phyloP scores from a whole-genome alignment of 2,888 invertebrate species.

The Caenorhabditis japonica region DNA sequence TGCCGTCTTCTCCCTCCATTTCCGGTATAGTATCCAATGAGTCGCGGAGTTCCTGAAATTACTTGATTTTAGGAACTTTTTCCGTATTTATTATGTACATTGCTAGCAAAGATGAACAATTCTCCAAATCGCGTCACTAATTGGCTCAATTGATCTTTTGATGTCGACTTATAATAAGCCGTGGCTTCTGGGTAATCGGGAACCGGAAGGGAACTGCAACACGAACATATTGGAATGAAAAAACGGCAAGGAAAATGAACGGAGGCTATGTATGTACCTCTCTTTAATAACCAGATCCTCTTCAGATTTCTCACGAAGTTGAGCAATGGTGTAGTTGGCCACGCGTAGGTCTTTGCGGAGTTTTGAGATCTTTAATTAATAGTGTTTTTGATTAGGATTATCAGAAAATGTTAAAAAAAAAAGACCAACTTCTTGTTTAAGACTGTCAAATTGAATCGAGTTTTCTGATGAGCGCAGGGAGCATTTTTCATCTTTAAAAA shows the following conservation, averaged over 20 bases:
- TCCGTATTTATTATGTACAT: conserved; percentile 11
- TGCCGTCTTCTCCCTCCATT: conserved; percentile 87
- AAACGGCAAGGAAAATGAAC: too few species aligned
- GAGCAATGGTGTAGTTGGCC: conserved; percentile 49
- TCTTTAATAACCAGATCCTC: conserved; percentile 44
- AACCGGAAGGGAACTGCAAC: conserved; percentile 51
- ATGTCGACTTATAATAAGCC: conserved; percentile 62
- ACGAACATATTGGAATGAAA: background rate
- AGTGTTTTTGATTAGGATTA: background rate
- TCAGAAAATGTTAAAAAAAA: background rate
- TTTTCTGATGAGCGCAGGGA: conserved; percentile 33
- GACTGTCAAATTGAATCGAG: conserved; percentile 35
- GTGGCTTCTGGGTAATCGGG: conserved; percentile 69
- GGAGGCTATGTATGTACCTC: too few species aligned
- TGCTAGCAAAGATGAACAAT: conserved; percentile 55
- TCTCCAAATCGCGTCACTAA: conserved; percentile 51
- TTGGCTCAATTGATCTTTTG: conserved; percentile 55
- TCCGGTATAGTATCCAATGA: conserved; percentile 86
- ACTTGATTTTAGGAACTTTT: background rate
- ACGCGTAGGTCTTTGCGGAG: conserved; percentile 50
- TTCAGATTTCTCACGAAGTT: conserved; percentile 48
- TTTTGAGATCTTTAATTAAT: conserved; percentile 43
- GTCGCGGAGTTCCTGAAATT: conserved; percentile 51
- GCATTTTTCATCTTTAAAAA: conserved; percentile 43
- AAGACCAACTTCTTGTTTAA: conserved; percentile 41